These are phyloP conservation scores for Karalla daura DNA, from an alignment of 2,797 vertebrate species.

Conservation along the genomic window DNA sequence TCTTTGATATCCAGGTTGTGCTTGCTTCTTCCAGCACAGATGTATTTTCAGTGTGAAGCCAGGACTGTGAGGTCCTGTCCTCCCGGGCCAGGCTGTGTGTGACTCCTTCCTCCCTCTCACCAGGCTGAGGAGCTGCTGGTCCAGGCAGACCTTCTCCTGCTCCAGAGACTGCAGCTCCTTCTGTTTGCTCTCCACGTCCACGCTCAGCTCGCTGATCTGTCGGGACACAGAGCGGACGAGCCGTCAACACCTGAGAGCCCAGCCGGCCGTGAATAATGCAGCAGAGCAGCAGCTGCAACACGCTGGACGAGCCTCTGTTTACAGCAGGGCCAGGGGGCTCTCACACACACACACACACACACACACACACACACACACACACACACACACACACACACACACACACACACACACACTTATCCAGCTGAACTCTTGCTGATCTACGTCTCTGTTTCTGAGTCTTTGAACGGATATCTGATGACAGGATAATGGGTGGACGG, in stretches of 20 bases:
- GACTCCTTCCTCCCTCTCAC: constrained; percentile 61
- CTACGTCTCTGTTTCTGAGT: too few species aligned
- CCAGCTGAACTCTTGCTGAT: too few species aligned
- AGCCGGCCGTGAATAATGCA: constrained; percentile 58
- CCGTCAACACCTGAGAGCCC: constrained; percentile 62
- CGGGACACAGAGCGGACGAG: constrained; percentile 73
- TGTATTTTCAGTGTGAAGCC: too few species aligned
- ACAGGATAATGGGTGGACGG: too few species aligned
- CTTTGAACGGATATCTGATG: too few species aligned
- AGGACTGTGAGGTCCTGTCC: too few species aligned
- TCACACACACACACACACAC: too few species aligned
- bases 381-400: too few species aligned
- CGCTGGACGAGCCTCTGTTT: constrained; percentile 9
- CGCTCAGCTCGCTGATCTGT: constrained; percentile 85
- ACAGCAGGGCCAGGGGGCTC: constrained; percentile 11
- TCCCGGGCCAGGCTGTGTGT: neutral
- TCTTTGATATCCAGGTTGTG: too few species aligned
- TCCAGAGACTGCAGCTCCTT: constrained; percentile 83
- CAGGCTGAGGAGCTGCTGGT: constrained; percentile 79
- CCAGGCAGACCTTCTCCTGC: constrained; percentile 83
- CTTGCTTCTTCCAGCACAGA: too few species aligned
- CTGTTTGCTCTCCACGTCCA: constrained; percentile 87
- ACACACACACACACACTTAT: too few species aligned
- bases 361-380: too few species aligned
- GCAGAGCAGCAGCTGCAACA: neutral